Evolutionary conservation across 2,113 vertebrate genomes (phyloP), one percentile per base, ranked within the genome.

Genomic region (Ammodytes dubius): DNA sequence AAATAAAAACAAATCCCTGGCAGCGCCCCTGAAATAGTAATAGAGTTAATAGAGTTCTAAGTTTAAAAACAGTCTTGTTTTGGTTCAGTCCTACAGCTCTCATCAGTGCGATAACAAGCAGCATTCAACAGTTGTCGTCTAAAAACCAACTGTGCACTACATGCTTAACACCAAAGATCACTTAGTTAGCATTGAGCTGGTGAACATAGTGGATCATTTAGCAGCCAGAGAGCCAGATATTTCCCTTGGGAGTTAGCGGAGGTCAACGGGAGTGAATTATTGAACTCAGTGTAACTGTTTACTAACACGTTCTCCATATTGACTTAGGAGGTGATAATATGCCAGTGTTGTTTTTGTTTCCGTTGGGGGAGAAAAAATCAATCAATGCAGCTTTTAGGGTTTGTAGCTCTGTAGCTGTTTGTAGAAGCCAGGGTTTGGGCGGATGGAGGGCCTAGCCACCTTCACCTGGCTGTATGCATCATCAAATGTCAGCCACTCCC

Each of bases 361-460:
- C 6, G 35, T 17, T 74, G 71, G 13, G 10, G 27, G 52, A 19
- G 4, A 46, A 64, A 71, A 53, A 10, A 43, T 13, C 7, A 19
- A 6, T 13, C 3, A 3, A 19, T 56, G 7, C 6, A 12, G 40
- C 43, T 47, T 27, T 65, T 43, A 79, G 17, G 95, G 95, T 82
- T 91, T 92, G 89, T 97, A 99, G 69, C 91, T 92, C 86, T 94
- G 96, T n/a, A 99, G 95, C 70, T 99, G 98, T 15, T 93, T 94
- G 89, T 96, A 91, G 79, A 99, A 99, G 64, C 98, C 98, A 2
- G 96, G 83, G 91, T 99, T 99, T 8, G 98, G 98, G 83, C 94
- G 94, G 63, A 94, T 89, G 0, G 91, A 95, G 4, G 97, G 97
- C 70, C 98, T 95, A 6, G 96, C 97, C 46, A 88, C 92, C 94